A percentile compares a stretch with the other conserved stretches of the same genome.
Conservation (phyloP, 2,113 vertebrate genomes). For the Melanocharis versteri region DNA sequence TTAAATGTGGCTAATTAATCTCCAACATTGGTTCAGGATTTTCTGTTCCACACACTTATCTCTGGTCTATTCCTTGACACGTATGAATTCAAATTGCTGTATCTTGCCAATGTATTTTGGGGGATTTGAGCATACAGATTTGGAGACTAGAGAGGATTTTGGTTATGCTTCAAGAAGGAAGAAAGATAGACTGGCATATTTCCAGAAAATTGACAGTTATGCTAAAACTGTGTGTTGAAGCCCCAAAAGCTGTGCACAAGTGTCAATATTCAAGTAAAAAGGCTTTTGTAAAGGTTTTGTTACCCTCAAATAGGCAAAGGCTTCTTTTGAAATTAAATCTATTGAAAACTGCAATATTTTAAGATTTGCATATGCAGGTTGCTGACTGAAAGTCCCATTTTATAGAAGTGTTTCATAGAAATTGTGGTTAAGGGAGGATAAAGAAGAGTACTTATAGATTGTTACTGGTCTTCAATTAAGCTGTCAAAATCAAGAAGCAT, state of each 20-base stretch:
- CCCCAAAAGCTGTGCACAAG: not conserved
- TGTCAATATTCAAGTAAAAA: slow-evolving; percentile 11
- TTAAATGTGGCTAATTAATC: slow-evolving; percentile 29
- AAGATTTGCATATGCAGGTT: not conserved
- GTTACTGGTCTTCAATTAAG: not conserved
- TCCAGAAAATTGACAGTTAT: slow-evolving; percentile 8
- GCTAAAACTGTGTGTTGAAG: slow-evolving; percentile 48
- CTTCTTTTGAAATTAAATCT: not conserved
- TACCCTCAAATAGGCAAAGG: slow-evolving; percentile 61
- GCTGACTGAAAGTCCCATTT: not conserved
- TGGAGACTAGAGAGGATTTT: not conserved
- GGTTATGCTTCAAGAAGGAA: slow-evolving; percentile 9
- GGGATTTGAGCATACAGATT: not conserved
- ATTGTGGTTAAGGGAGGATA: not conserved
- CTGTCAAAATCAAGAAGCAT: not conserved
- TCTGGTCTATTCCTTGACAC: not conserved
- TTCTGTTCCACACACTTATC: not conserved
- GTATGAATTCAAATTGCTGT: not conserved
- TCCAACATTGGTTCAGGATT: slow-evolving; percentile 4
- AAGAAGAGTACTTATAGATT: not conserved
- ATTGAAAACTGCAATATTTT: not conserved
- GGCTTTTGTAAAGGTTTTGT: slow-evolving; percentile 56
- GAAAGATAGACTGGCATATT: not conserved
- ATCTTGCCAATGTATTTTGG: not conserved
- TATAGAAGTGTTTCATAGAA: not conserved